Conservation (phyloP, 1,140 invertebrate species). For the Cryptotermes secundus region DNA sequence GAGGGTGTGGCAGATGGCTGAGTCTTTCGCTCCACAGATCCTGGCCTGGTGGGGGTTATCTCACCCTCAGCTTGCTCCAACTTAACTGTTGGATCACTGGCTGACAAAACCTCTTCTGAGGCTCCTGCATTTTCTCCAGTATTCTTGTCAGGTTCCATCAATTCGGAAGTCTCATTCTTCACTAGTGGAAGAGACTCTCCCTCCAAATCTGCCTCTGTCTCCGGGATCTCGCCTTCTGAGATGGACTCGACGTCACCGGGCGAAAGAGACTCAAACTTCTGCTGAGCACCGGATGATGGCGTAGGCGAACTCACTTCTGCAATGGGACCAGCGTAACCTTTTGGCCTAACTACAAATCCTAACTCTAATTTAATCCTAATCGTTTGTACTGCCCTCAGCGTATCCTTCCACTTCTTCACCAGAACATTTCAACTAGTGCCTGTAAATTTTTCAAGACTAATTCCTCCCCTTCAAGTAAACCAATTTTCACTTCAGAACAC, state of each 20-base stretch:
- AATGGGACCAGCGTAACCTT: slow-evolving; percentile 35
- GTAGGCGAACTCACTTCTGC: slow-evolving; percentile 34
- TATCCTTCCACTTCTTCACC: slow-evolving; percentile 3
- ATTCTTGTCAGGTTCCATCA: slow-evolving; percentile 22
- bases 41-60: neutral
- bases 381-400: neutral
- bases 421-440: neutral
- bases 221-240: slow-evolving; percentile 46
- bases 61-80: neutral
- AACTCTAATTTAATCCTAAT: slow-evolving; percentile 23
- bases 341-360: slow-evolving; percentile 32
- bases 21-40: neutral
- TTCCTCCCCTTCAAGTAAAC: neutral
- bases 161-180: slow-evolving; percentile 1
- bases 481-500: neutral
- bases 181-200: slow-evolving; percentile 17
- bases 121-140: slow-evolving; percentile 13
- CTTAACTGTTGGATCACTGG: neutral
- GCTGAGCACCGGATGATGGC: slow-evolving; percentile 28
- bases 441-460: neutral
- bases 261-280: slow-evolving; percentile 43
- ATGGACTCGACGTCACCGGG: slow-evolving; percentile 50
- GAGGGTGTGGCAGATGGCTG: slow-evolving; percentile 1
- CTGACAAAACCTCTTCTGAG: neutral
- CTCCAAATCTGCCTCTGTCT: slow-evolving; percentile 41